Conservation (phyloP, 92 coral and sea anemone genomes). For the Actinernus sp. region DNA sequence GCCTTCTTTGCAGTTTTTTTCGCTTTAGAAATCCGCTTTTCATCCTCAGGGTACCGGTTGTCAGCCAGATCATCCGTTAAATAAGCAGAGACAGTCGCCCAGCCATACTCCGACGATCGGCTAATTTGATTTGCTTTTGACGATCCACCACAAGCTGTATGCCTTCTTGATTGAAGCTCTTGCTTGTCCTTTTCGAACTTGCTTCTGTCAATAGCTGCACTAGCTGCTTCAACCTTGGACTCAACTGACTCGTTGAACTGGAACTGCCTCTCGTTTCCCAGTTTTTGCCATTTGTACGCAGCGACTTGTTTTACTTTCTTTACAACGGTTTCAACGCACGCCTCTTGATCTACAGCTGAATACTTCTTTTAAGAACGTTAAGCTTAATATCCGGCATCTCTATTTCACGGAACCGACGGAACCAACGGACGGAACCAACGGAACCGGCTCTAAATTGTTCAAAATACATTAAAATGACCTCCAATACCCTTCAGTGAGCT, state of each 20-base stretch:
- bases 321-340: background rate
- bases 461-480: no score
- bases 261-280: slow-evolving; percentile 18
- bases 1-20: background rate
- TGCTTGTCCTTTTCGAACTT: slow-evolving; percentile 5
- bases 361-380: background rate
- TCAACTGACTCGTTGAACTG: slow-evolving; percentile 8
- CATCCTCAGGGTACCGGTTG: background rate
- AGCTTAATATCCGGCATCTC: background rate
- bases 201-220: slow-evolving; percentile 1
- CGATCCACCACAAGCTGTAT: slow-evolving; percentile 2
- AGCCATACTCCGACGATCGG: slow-evolving; percentile 18
- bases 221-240: slow-evolving; percentile 1
- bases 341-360: slow-evolving; percentile 1
- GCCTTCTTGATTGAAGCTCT: slow-evolving; percentile 2
- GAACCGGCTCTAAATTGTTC: no score
- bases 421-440: no score
- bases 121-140: slow-evolving; percentile 2
- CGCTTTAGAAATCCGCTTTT: background rate
- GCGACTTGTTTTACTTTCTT: slow-evolving; percentile 24
- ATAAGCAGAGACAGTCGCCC: background rate
- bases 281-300: slow-evolving; percentile 26
- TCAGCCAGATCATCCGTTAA: background rate
- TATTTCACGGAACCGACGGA: no score
- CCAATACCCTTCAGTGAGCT: no score